Percentiles rank a stretch among this genome's conserved stretches.
phyloP scores from a whole-genome alignment of 2,113 vertebrate species.

The Ciconia maguari region DNA sequence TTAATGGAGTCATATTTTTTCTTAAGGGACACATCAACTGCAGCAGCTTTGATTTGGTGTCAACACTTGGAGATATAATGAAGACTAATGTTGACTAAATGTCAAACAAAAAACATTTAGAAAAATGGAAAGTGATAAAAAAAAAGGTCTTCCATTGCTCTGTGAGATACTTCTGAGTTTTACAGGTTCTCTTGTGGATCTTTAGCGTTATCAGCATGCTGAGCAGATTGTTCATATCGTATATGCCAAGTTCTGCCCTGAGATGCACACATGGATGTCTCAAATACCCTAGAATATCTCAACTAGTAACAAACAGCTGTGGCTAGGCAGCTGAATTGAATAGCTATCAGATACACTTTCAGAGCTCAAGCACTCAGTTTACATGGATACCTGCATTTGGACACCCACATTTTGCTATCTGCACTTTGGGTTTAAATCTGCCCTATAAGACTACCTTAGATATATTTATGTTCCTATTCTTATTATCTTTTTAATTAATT shows the following conservation, averaged over 20 bases:
- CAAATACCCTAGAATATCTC: background rate
- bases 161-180: background rate
- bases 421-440: background rate
- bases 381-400: background rate
- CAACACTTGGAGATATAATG: conserved; percentile 50
- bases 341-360: background rate
- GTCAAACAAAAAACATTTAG: conserved; percentile 38
- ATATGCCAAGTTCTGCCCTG: background rate
- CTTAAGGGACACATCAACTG: conserved; percentile 25
- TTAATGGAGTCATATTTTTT: conserved; percentile 48
- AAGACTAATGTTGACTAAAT: conserved; percentile 61
- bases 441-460: background rate
- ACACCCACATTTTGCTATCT: background rate
- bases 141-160: background rate
- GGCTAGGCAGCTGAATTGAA: background rate
- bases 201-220: background rate
- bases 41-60: conserved; percentile 46
- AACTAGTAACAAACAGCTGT: background rate
- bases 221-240: background rate
- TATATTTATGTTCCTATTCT: background rate
- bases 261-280: background rate
- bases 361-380: background rate
- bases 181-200: background rate
- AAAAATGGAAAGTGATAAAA: conserved; percentile 29
- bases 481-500: background rate